Percentiles rank a stretch among this genome's conserved stretches.
Evolutionary conservation across 2,888 invertebrate species (phyloP).

Genomic region (Amiota communis): DNA sequence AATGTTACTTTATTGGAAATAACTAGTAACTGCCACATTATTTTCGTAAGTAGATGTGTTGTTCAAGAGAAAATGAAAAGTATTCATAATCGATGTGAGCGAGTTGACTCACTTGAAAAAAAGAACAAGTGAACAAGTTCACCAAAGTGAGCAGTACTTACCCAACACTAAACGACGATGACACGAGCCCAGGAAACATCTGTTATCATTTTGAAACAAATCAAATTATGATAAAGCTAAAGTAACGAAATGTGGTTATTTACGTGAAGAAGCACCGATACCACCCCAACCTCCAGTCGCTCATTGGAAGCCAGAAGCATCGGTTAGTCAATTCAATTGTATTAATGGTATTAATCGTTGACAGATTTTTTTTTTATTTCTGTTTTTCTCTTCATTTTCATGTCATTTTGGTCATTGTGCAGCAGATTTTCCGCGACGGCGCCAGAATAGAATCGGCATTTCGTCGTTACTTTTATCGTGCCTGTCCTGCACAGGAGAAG

Average conservation of each 20-base stretch:
- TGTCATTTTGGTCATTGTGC: constrained; percentile 50
- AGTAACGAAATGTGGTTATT: constrained; percentile 80
- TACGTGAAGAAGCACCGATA: constrained; percentile 95
- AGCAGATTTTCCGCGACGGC: constrained; percentile 95
- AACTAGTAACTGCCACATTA: too few relatives aligned
- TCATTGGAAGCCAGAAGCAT: constrained; percentile 88
- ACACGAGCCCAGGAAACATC: constrained; percentile 94
- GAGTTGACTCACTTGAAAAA: too few relatives aligned
- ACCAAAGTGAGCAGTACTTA: too few relatives aligned
- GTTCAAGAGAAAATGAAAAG: too few relatives aligned
- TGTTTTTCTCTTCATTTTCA: neutral
- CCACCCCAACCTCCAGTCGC: constrained; percentile 93
- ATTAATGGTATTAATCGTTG: neutral
- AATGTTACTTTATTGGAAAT: too few relatives aligned
- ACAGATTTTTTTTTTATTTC: neutral
- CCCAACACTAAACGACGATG: too few relatives aligned
- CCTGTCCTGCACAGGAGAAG: constrained; percentile 83
- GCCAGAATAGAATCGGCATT: constrained; percentile 97
- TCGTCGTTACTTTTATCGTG: constrained; percentile 92
- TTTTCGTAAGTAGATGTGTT: too few relatives aligned
- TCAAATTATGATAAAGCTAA: constrained; percentile 78
- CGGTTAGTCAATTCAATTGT: constrained; percentile 75
- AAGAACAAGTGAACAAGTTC: too few relatives aligned
- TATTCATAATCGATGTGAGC: too few relatives aligned
- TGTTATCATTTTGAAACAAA: constrained; percentile 82